These are phyloP conservation scores for Scotopteryx bipunctaria DNA, from an alignment of 2,888 invertebrate species.

Conservation along the genomic window DNA sequence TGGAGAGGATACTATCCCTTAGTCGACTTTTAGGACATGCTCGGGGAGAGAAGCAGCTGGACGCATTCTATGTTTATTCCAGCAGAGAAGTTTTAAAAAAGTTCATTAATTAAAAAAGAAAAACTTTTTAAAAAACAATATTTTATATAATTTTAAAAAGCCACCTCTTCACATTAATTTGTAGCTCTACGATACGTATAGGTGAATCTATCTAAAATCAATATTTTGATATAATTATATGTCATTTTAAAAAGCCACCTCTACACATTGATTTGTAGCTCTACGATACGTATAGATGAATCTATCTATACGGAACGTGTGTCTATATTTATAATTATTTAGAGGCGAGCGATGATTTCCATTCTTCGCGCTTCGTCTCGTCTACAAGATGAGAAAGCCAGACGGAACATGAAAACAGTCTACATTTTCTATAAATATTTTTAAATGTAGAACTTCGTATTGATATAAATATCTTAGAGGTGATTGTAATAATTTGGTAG, in stretches of 20 bases:
- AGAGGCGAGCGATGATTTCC: slow-evolving; percentile 57
- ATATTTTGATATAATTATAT: too few species aligned
- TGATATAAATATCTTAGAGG: slow-evolving; percentile 13
- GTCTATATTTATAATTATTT: slow-evolving; percentile 44
- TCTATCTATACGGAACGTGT: slow-evolving; percentile 13
- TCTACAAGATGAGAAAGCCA: slow-evolving; percentile 56
- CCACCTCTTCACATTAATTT: neutral
- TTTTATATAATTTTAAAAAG: slow-evolving; percentile 4
- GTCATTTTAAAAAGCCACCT: neutral
- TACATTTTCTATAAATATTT: slow-evolving; percentile 31
- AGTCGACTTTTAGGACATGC: too few species aligned
- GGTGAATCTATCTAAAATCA: slow-evolving; percentile 1
- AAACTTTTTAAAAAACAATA: too few species aligned
- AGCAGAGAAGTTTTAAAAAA: too few species aligned
- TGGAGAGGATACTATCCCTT: too few species aligned
- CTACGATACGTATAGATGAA: neutral
- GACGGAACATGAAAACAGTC: slow-evolving; percentile 35
- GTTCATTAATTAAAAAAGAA: too few species aligned
- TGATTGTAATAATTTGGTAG: slow-evolving; percentile 9
- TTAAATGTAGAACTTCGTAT: slow-evolving; percentile 15
- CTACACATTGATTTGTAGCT: slow-evolving; percentile 1
- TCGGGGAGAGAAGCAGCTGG: too few species aligned
- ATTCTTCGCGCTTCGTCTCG: slow-evolving; percentile 60
- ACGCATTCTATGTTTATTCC: too few species aligned
- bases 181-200: neutral